Evolutionary conservation across 2,797 vertebrate species (phyloP).

Genomic region (Brachymystax lenok): DNA sequence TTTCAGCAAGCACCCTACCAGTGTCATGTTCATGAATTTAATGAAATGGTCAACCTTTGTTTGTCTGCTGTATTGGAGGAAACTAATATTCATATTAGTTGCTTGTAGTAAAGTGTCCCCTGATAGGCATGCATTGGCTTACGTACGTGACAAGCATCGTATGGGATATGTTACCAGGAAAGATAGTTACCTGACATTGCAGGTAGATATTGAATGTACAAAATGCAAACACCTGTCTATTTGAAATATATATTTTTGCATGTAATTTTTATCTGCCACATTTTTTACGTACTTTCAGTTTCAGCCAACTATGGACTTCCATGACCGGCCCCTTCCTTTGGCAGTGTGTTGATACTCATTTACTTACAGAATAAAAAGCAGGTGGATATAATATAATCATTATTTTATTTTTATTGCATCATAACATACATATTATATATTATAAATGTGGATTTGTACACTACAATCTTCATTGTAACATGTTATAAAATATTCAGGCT

Average conservation of each 20-base stretch:
- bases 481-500: constrained; percentile 85
- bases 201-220: neutral
- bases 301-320: no score
- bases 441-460: constrained; percentile 88
- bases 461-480: constrained; percentile 87
- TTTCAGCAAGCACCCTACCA: no score
- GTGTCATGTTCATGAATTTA: no score
- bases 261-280: neutral
- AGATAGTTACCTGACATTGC: no score
- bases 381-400: constrained; percentile 59
- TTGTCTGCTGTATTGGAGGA: no score
- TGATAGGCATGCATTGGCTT: no score
- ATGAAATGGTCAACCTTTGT: no score
- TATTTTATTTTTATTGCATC: constrained; percentile 82
- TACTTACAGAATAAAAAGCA: neutral
- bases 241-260: neutral
- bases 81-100: no score
- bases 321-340: neutral
- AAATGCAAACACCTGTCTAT: neutral
- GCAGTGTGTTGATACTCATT: neutral
- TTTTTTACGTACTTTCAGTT: neutral
- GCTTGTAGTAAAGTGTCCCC: no score
- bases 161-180: no score
- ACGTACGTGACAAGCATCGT: no score
- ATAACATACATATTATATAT: constrained; percentile 84